These are phyloP conservation scores for Magallana angulata DNA, from an alignment of 1,140 invertebrate species.

Conservation along the genomic window DNA sequence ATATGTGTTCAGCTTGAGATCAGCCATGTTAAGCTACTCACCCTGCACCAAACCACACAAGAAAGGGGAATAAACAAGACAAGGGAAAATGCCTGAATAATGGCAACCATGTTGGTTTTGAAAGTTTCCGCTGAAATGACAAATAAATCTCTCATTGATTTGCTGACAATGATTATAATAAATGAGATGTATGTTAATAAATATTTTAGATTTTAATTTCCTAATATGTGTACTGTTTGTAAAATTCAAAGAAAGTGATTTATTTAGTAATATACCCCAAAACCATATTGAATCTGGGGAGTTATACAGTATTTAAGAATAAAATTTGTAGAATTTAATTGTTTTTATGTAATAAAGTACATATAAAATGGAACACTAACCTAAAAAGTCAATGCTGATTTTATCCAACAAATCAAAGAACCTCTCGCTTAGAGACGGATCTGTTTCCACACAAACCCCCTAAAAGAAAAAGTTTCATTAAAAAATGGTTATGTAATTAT, in stretches of 20 bases:
- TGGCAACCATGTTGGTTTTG: constrained; percentile 68
- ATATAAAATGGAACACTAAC: constrained; percentile 48
- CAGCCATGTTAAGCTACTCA: constrained; percentile 45
- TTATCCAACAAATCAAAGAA: constrained; percentile 63
- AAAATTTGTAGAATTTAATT: too few relatives aligned
- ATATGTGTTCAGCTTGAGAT: background rate
- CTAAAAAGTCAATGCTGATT: constrained; percentile 58
- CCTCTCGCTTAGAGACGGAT: constrained; percentile 49
- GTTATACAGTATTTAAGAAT: too few relatives aligned
- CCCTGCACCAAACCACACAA: constrained; percentile 56
- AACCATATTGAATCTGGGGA: too few relatives aligned
- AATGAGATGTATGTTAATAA: background rate
- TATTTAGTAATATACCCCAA: too few relatives aligned
- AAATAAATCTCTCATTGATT: background rate
- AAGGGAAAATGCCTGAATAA: constrained; percentile 63
- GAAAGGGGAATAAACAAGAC: constrained; percentile 66
- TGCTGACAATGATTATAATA: background rate
- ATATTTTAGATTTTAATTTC: too few relatives aligned
- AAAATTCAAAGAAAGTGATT: too few relatives aligned
- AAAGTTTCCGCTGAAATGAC: constrained; percentile 66
- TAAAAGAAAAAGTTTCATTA: constrained; percentile 7
- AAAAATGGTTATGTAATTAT: too few relatives aligned
- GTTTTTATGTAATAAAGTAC: too few relatives aligned
- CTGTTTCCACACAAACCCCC: constrained; percentile 60
- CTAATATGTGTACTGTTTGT: too few relatives aligned